phyloP scores from a whole-genome alignment of 2,113 vertebrate species.

The Halcyon malimbica region DNA sequence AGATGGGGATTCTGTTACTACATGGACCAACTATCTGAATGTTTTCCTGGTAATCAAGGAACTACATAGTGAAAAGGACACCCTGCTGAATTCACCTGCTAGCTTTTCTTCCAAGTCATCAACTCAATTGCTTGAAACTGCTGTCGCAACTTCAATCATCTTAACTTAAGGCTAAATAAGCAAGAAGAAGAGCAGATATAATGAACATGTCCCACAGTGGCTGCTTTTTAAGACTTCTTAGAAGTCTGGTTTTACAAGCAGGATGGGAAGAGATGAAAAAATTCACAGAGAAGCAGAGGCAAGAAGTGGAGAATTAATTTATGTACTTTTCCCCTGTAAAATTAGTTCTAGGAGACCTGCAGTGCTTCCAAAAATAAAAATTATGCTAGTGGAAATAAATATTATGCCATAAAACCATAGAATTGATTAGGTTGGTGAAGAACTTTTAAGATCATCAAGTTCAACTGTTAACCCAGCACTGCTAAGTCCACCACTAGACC shows the following conservation, averaged over 20 bases:
- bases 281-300: background rate
- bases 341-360: background rate
- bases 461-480: background rate
- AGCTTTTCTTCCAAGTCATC: constrained; percentile 32
- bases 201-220: background rate
- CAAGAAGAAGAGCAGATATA: background rate
- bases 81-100: constrained; percentile 36
- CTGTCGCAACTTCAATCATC: background rate
- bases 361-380: constrained; percentile 16
- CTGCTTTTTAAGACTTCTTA: background rate
- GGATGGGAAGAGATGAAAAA: background rate
- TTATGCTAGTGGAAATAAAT: background rate
- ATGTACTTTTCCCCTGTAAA: background rate
- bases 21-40: background rate
- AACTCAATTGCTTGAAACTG: constrained; percentile 27
- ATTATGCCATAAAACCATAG: background rate
- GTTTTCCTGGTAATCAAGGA: constrained; percentile 22
- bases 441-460: background rate
- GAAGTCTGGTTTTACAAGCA: constrained; percentile 35
- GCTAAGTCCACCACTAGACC: background rate
- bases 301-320: background rate
- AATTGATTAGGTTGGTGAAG: background rate
- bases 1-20: fast-evolving
- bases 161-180: background rate
- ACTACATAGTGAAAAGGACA: background rate